Percentiles rank a stretch among this genome's conserved stretches.
Conservation (phyloP, 2,888 invertebrate species). For the Epistrophella euchroma region DNA sequence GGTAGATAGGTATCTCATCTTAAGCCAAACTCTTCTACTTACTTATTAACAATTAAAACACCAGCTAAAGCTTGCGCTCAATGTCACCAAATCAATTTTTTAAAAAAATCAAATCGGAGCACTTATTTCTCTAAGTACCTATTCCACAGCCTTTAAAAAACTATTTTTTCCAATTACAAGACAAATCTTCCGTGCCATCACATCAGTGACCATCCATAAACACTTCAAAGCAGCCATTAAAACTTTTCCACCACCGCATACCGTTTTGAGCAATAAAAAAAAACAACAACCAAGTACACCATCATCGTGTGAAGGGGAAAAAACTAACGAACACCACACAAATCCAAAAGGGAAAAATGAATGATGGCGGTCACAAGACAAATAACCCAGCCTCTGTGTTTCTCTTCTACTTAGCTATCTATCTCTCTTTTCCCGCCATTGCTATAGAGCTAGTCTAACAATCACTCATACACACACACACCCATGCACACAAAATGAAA, state of each 20-base stretch:
- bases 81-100: background rate
- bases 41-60: no score
- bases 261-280: slow-evolving; percentile 20
- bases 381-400: slow-evolving; percentile 83
- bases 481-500: background rate
- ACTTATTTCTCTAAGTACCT: slow-evolving; percentile 44
- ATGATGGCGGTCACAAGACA: slow-evolving; percentile 83
- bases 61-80: background rate
- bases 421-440: slow-evolving; percentile 60
- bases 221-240: slow-evolving; percentile 84
- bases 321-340: slow-evolving; percentile 25
- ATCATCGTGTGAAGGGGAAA: slow-evolving; percentile 67
- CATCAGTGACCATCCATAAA: slow-evolving; percentile 81
- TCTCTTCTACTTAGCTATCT: slow-evolving; percentile 59
- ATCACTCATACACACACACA: slow-evolving; percentile 15
- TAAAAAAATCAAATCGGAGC: background rate
- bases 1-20: no score
- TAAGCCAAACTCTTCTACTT: no score
- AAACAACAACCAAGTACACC: slow-evolving; percentile 54
- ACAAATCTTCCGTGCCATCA: slow-evolving; percentile 71
- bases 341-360: slow-evolving; percentile 79
- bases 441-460: background rate
- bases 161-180: slow-evolving; percentile 19
- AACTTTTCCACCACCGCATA: slow-evolving; percentile 78
- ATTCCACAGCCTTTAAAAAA: slow-evolving; percentile 13